Evolutionary conservation across 2,113 vertebrate species (phyloP).

Genomic region (Lates calcarifer): DNA sequence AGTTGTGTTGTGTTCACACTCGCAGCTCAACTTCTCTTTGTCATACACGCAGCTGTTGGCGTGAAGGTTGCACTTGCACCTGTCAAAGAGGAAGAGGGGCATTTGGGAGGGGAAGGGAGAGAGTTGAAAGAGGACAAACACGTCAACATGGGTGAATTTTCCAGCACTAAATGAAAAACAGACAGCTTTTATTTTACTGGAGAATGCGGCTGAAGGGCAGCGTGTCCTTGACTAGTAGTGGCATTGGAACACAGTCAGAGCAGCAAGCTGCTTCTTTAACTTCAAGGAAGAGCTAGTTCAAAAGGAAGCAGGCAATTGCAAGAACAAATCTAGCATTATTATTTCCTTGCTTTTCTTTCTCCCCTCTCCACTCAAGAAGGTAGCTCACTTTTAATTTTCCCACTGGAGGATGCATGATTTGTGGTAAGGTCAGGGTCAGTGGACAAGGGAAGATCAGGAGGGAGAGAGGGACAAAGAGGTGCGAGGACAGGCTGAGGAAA

Average conservation of each 20-base stretch:
- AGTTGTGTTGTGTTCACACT: conserved; percentile 99
- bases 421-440: conserved; percentile 68
- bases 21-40: conserved; percentile 95
- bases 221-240: conserved; percentile 70
- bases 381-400: conserved; percentile 81
- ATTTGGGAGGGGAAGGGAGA: not conserved
- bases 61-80: conserved; percentile 99
- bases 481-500: conserved; percentile 48
- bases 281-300: conserved; percentile 68
- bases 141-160: conserved; percentile 48
- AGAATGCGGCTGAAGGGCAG: conserved; percentile 63
- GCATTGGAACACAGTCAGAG: conserved; percentile 58
- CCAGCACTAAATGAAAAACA: conserved; percentile 5
- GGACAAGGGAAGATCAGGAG: conserved; percentile 29
- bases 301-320: conserved; percentile 59
- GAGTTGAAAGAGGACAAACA: conserved; percentile 49
- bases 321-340: conserved; percentile 72
- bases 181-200: conserved; percentile 48
- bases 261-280: conserved; percentile 30
- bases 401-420: conserved; percentile 76
- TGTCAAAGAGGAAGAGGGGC: conserved; percentile 68
- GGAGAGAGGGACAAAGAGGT: conserved; percentile 30
- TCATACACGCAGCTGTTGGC: conserved; percentile 96
- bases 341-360: conserved; percentile 52
- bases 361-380: conserved; percentile 33